These are phyloP conservation scores for Cyclura pinguis DNA, from an alignment of 2,797 vertebrate genomes.

Conservation along the genomic window DNA sequence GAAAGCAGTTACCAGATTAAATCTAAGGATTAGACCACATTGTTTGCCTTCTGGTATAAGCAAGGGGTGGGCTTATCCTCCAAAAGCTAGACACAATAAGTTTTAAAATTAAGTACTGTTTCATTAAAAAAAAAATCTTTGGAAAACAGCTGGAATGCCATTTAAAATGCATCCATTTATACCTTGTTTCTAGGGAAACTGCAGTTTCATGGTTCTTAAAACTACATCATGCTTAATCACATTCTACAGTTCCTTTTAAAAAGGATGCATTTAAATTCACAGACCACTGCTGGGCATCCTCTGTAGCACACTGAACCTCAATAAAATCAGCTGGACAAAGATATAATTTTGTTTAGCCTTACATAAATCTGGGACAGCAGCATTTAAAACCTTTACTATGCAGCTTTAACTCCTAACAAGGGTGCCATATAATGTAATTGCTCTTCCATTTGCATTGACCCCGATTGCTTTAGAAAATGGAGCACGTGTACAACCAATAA, in stretches of 20 bases:
- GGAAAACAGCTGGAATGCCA: slow-evolving; percentile 33
- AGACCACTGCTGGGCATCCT: background rate
- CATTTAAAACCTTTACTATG: background rate
- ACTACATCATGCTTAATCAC: slow-evolving; percentile 15
- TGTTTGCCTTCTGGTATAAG: background rate
- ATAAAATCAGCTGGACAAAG: background rate
- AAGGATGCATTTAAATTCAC: background rate
- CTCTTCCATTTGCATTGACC: slow-evolving; percentile 5
- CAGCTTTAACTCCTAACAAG: slow-evolving; percentile 13
- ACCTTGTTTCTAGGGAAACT: slow-evolving; percentile 16
- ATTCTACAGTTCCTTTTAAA: slow-evolving; percentile 15
- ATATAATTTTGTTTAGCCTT: slow-evolving; percentile 15
- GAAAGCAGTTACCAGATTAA: background rate
- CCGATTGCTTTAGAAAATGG: background rate
- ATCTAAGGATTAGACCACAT: background rate
- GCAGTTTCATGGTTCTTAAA: background rate
- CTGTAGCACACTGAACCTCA: background rate
- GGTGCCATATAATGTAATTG: background rate
- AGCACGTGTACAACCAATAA: background rate
- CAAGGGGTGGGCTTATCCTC: background rate
- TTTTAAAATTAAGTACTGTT: slow-evolving; percentile 11
- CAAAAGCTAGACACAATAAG: background rate
- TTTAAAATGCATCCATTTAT: background rate
- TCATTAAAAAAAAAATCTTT: slow-evolving; percentile 12
- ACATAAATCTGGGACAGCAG: background rate